A percentile compares a stretch with the other conserved stretches of the same genome.
Conservation (phyloP, 2,888 invertebrate genomes). For the Catonia carolina region DNA sequence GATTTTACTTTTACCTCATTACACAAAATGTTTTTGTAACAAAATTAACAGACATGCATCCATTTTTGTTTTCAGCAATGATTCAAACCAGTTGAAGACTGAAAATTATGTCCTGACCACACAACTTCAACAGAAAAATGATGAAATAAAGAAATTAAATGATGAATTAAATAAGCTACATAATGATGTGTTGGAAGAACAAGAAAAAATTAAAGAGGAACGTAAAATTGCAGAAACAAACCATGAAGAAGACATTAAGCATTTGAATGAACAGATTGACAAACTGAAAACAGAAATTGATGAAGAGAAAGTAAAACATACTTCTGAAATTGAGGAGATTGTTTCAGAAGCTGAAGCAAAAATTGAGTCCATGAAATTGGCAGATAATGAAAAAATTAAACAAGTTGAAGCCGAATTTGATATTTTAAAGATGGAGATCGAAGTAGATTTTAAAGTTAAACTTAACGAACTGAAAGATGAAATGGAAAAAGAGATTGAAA, state of each 20-base stretch:
- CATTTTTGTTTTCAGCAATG: conserved; percentile 11
- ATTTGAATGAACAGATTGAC: conserved; percentile 20
- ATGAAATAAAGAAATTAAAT: conserved; percentile 23
- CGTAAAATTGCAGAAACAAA: conserved; percentile 21
- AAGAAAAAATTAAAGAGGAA: conserved; percentile 24
- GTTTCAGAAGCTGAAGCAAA: conserved; percentile 23
- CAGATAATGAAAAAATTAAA: conserved; percentile 22
- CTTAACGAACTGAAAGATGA: conserved; percentile 22
- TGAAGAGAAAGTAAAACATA: conserved; percentile 15
- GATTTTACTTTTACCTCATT: too few relatives aligned
- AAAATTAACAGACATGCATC: too few relatives aligned
- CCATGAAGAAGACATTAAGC: conserved; percentile 22
- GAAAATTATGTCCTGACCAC: conserved; percentile 15
- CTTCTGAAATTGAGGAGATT: conserved; percentile 21
- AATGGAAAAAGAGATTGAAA: conserved; percentile 21
- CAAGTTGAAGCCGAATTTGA: conserved; percentile 24
- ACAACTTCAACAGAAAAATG: conserved; percentile 22
- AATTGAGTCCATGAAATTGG: conserved; percentile 16
- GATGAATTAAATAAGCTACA: conserved; percentile 18
- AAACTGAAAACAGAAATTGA: conserved; percentile 17
- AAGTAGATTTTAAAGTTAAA: conserved; percentile 17
- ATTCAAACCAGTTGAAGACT: conserved; percentile 18
- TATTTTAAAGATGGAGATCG: conserved; percentile 13
- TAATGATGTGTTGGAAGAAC: conserved; percentile 18
- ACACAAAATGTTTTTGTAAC: too few relatives aligned